Percentiles rank a stretch among this genome's conserved stretches.
Conservation (phyloP, 2,113 vertebrate genomes). For the Rhynchopsitta pachyrhyncha region DNA sequence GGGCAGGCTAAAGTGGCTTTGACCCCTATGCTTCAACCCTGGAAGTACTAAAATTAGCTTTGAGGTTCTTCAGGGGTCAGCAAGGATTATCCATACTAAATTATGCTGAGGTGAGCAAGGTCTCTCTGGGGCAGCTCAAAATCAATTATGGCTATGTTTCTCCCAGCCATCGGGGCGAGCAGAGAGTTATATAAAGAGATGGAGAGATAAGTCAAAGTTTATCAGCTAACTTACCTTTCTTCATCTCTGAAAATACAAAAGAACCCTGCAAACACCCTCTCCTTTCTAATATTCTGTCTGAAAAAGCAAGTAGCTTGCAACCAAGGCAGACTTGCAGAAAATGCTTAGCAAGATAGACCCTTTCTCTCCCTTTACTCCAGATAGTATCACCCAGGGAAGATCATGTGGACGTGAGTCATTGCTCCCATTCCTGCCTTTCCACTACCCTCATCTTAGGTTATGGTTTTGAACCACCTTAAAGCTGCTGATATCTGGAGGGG, state of each 20-base stretch:
- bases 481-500: neutral
- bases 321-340: neutral
- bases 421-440: neutral
- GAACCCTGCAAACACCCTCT: neutral
- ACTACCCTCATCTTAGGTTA: neutral
- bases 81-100: neutral
- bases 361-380: neutral
- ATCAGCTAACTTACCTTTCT: neutral
- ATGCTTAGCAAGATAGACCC: neutral
- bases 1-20: neutral
- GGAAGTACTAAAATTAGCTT: neutral
- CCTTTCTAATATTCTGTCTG: neutral
- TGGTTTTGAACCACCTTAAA: neutral
- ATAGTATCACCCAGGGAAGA: neutral
- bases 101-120: neutral
- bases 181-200: neutral
- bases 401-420: fast-evolving
- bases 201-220: neutral
- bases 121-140: neutral
- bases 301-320: neutral
- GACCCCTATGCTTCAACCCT: neutral
- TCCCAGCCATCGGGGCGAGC: neutral
- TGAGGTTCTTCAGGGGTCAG: neutral
- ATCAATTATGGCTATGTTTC: neutral
- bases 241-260: neutral